Conservation (phyloP, 2,797 vertebrate species). For the Naso thynnoides region DNA sequence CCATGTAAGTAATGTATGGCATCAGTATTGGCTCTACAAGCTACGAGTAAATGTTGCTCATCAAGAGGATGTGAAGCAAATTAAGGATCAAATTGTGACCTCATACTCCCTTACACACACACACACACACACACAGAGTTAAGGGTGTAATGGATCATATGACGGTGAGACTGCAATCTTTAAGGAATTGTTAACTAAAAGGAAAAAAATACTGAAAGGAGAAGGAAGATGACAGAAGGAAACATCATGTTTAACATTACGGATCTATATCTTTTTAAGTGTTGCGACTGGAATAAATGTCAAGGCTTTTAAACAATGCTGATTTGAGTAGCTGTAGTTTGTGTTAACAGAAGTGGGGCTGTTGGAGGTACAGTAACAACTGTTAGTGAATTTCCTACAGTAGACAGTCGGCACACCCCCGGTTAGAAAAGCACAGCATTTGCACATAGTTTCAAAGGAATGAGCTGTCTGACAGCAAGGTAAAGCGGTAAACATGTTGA, state of each 20-base stretch:
- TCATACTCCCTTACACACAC: background rate
- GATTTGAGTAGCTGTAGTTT: too few relatives aligned
- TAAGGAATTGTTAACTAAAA: too few relatives aligned
- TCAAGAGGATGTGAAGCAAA: constrained; percentile 1
- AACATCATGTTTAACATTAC: background rate
- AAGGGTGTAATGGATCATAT: background rate
- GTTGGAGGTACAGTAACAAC: too few relatives aligned
- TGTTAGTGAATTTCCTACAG: too few relatives aligned
- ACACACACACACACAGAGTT: background rate
- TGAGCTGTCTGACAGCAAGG: too few relatives aligned
- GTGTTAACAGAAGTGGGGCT: too few relatives aligned
- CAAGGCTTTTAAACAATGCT: too few relatives aligned
- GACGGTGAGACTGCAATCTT: background rate
- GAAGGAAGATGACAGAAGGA: background rate
- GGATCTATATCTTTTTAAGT: background rate
- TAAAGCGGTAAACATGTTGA: too few relatives aligned
- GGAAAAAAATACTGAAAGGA: background rate
- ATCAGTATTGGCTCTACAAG: background rate
- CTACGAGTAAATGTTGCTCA: background rate
- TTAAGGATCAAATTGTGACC: background rate
- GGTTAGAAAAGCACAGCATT: too few relatives aligned
- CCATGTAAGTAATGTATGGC: constrained; percentile 15
- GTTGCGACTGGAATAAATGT: background rate
- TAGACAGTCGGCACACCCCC: too few relatives aligned
- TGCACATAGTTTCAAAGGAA: too few relatives aligned